A percentile compares a stretch with the other conserved stretches of the same genome.
phyloP scores from a whole-genome alignment of 2,888 invertebrate genomes.

The Eupeodes latifasciatus region DNA sequence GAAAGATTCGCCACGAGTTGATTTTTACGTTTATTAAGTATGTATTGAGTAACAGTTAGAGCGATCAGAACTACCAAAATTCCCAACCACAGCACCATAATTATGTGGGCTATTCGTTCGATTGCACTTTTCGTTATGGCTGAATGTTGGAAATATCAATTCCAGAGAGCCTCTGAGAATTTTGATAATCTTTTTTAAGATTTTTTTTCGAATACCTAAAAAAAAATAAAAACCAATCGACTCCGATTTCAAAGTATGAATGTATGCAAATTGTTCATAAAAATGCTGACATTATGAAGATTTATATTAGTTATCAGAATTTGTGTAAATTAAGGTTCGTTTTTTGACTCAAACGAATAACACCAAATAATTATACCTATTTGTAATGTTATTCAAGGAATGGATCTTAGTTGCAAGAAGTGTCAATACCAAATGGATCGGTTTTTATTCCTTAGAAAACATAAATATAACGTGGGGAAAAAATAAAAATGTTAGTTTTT shows the following conservation, averaged over 20 bases:
- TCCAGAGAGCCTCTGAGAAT: conserved; percentile 18
- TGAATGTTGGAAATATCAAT: conserved; percentile 29
- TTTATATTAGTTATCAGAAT: background rate
- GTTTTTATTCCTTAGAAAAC: no score
- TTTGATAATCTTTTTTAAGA: background rate
- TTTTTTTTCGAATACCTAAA: background rate
- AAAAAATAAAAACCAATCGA: background rate
- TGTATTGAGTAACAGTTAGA: conserved; percentile 24
- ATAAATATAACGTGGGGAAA: no score
- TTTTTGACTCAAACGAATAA: background rate
- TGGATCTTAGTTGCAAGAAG: no score
- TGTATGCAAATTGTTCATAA: background rate
- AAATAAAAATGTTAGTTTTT: no score
- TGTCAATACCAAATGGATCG: no score
- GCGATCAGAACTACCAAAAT: conserved; percentile 18
- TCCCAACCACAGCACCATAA: conserved; percentile 26
- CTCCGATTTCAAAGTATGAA: conserved; percentile 19
- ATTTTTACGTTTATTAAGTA: conserved; percentile 45
- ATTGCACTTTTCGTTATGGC: conserved; percentile 31
- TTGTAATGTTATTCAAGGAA: no score
- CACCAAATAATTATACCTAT: no score
- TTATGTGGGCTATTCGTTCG: conserved; percentile 12
- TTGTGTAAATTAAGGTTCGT: background rate
- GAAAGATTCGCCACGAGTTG: conserved; percentile 33
- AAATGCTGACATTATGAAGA: conserved; percentile 25